These are phyloP conservation scores for Cryptocephalus primarius DNA, from an alignment of 2,888 invertebrate genomes.

Conservation along the genomic window DNA sequence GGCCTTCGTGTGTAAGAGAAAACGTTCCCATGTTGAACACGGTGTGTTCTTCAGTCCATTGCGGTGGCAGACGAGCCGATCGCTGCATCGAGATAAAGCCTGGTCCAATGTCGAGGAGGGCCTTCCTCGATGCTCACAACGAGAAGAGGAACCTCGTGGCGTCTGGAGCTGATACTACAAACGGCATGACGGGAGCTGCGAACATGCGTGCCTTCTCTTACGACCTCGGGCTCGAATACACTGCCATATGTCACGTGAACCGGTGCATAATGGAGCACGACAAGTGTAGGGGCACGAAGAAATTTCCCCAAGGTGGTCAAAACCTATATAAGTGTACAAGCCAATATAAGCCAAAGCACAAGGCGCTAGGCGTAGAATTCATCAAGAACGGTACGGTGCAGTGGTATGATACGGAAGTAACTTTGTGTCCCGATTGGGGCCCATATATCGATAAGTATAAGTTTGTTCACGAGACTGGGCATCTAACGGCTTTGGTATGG, in stretches of 20 bases:
- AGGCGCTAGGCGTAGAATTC: not conserved
- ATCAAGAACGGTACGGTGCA: not conserved
- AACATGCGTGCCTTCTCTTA: slow-evolving; percentile 12
- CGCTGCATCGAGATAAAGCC: not conserved
- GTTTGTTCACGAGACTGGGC: slow-evolving; percentile 7
- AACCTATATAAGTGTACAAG: slow-evolving; percentile 7
- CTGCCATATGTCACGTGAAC: slow-evolving; percentile 15
- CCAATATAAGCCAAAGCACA: too few species aligned
- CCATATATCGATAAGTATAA: not conserved
- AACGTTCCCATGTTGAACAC: not conserved
- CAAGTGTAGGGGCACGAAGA: slow-evolving; percentile 9
- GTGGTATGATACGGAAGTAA: not conserved
- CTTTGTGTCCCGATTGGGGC: too few species aligned
- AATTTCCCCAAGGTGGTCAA: slow-evolving; percentile 7
- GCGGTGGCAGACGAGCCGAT: not conserved
- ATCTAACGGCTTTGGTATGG: slow-evolving; percentile 15
- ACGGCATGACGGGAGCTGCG: slow-evolving; percentile 6
- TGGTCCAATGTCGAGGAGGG: not conserved
- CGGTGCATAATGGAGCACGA: slow-evolving; percentile 14
- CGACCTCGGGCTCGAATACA: slow-evolving; percentile 15
- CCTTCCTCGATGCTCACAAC: slow-evolving; percentile 9
- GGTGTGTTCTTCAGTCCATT: not conserved
- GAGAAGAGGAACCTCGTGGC: slow-evolving; percentile 7
- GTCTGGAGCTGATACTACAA: slow-evolving; percentile 8
- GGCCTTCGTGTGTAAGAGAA: too few species aligned